Conservation (phyloP, 2,797 vertebrate genomes). For the Champsocephalus esox region DNA sequence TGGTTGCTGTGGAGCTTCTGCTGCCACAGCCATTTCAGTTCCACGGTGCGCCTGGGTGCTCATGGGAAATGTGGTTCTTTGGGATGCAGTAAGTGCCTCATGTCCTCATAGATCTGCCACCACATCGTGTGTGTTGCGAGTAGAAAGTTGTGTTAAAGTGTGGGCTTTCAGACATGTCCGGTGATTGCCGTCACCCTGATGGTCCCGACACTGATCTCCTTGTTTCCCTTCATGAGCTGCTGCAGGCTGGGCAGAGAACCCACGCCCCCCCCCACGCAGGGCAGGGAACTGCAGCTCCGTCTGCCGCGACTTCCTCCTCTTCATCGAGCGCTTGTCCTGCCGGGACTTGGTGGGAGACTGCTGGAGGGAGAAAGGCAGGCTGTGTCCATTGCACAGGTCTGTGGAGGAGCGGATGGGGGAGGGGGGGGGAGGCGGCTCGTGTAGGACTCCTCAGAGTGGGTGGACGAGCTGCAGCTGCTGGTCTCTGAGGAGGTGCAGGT, state of each 20-base stretch:
- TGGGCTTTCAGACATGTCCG: slow-evolving; percentile 88
- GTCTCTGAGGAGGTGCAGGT: slow-evolving; percentile 87
- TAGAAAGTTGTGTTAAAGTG: slow-evolving; percentile 37
- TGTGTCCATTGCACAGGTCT: slow-evolving; percentile 89
- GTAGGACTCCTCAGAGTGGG: slow-evolving; percentile 93
- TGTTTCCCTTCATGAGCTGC: slow-evolving; percentile 96
- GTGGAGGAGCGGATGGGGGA: slow-evolving; percentile 79
- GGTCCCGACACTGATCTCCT: slow-evolving; percentile 91
- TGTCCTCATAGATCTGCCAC: slow-evolving; percentile 51
- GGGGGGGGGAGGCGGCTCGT: slow-evolving; percentile 87
- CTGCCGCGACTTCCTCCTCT: slow-evolving; percentile 89
- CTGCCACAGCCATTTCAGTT: slow-evolving; percentile 81
- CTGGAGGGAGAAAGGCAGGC: slow-evolving; percentile 75
- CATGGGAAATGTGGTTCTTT: slow-evolving; percentile 68
- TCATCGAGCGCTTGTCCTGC: slow-evolving; percentile 92
- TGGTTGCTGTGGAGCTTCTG: slow-evolving; percentile 59
- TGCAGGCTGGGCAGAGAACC: slow-evolving; percentile 91
- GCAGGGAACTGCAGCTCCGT: slow-evolving; percentile 80
- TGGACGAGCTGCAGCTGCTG: slow-evolving; percentile 92
- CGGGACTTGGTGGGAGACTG: slow-evolving; percentile 87
- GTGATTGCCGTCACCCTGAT: slow-evolving; percentile 92
- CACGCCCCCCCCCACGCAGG: slow-evolving; percentile 73
- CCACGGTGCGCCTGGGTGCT: slow-evolving; percentile 64
- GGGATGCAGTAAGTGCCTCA: slow-evolving; percentile 52
- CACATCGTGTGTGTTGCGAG: slow-evolving; percentile 32